Evolutionary conservation across 2,888 invertebrate genomes (phyloP).

Genomic region (Cosmorhoe ocellata): DNA sequence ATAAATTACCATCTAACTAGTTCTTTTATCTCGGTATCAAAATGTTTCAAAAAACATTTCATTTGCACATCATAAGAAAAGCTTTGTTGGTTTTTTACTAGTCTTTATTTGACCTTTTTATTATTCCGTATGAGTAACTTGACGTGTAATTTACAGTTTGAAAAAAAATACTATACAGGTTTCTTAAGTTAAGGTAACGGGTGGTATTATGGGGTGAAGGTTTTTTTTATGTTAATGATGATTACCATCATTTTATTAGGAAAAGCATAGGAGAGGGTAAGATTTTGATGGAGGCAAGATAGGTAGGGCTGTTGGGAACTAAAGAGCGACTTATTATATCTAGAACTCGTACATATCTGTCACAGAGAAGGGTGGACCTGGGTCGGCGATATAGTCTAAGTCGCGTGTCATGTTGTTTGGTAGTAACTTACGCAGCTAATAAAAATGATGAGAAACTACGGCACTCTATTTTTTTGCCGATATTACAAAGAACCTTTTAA

Average conservation of each 20-base stretch:
- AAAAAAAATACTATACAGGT: conserved; percentile 22
- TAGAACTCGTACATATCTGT: too few species aligned
- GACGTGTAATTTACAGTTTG: conserved; percentile 63
- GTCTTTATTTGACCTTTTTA: conserved; percentile 34
- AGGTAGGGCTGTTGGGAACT: too few species aligned
- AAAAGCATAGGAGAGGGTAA: neutral
- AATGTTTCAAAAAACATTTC: conserved; percentile 36
- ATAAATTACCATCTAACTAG: conserved; percentile 62
- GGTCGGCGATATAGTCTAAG: too few species aligned
- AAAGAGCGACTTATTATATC: too few species aligned
- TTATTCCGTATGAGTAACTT: conserved; percentile 45
- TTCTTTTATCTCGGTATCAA: conserved; percentile 61
- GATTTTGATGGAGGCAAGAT: neutral
- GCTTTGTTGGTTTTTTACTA: conserved; percentile 18
- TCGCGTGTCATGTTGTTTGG: too few species aligned
- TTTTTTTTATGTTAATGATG: conserved; percentile 6
- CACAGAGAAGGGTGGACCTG: too few species aligned
- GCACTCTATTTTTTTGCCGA: too few species aligned
- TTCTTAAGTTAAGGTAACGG: conserved; percentile 25
- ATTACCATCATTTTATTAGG: neutral
- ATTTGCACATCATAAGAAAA: conserved; percentile 44
- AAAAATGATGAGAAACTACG: too few species aligned
- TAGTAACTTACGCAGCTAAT: too few species aligned
- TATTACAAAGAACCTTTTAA: too few species aligned
- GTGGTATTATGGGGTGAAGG: neutral